Evolutionary conservation across 30 jellyfish, hydroid and myxozoan genomes (phyloP), one percentile per base, ranked within the genome.

Genomic region (Calvadosia cruxmelitensis): DNA sequence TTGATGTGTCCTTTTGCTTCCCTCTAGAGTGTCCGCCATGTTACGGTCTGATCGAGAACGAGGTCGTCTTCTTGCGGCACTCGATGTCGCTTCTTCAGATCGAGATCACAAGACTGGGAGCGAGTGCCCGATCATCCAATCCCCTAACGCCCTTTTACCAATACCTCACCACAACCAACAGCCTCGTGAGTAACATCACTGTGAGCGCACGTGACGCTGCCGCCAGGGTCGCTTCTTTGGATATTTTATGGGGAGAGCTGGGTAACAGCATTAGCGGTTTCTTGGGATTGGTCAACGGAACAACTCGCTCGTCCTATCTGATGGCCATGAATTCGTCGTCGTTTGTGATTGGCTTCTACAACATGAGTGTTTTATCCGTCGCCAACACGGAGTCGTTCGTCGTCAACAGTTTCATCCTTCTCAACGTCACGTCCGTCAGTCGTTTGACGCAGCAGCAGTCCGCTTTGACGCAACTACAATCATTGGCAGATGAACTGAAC

Each of bases 1-100:
- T n/a, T n/a, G n/a, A n/a, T n/a, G n/a, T n/a, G 27, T 68, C 13
- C 2, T 20, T 2, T 57, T 33, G 27, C 29, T 64, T 42, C 1
- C 64, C 75, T 82, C 33, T 63, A 87, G 98, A 81, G 52, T 89
- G 98, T 61, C 98, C 98, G 16, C 90, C 92, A 1, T 89, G 98
- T 78, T 89, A 89, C 77, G 83, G 81, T 27, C 63, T 80, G 25
- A 76, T 89, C 0, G 98, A 89, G 52, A 69, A 81, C 35, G 93
- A 81, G 31, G 82, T 75, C 66, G 68, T 89, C 15, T 27, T 50
- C 20, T 53, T 76, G n/a, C 93, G 86, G 12, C 71, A 76, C 24
- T 77, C 76, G 30, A 76, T 67, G 53, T 42, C 64, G 5, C 26
- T 67, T 25, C 82, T 77, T 2, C 94, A 81, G 49, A 16, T 29